Base-by-base conservation (phyloP, 2,113 vertebrate genomes). In the Oostethus manadensis region DNA sequence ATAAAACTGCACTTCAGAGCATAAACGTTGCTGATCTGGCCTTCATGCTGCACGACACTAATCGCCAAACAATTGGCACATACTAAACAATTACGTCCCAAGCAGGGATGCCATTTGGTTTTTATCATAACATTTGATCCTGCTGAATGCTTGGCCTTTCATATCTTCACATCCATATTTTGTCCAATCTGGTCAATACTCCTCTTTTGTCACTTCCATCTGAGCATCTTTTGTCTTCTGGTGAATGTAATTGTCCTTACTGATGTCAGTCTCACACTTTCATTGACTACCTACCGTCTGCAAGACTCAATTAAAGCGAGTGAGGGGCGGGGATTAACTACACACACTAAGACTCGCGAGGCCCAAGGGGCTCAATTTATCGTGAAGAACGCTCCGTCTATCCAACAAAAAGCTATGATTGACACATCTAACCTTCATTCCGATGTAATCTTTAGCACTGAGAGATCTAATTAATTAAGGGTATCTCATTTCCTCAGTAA, bases 401-500 rank as follows among this genome's bases (percentile, higher is more conserved):
- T 40, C 18, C 18, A 61, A 58, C 71, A 73, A 51, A 62, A 77
- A 51, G 71, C 23, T 71, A 58, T 89, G 81, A 90, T 85, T 92
- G 88, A 90, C 80, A 79, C 78, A 64, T 79, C 79, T 84, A 74
- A 89, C 84, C 78, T 88, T 89, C 87, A 83, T 82, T 81, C 56
- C 68, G 74, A 78, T 81, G 86, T 89, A 91, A 92, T 91, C 86
- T 92, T 92, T 88, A 89, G 85, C 79, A 85, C 77, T 83, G 72
- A 50, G 75, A 86, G 79, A 85, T 90, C 83, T 88, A 88, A 91
- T 91, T 92, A 91, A 90, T 92, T 92, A 91, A 81, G 64, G 62
- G 74, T 76, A 90, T 90, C 88, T 92, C 86, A 91, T 92, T 91
- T 90, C 86, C 86, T 69, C 73, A 61, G 82, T 89, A 91, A 91